A percentile compares a stretch with the other conserved stretches of the same genome.
phyloP scores from a whole-genome alignment of 2,888 invertebrate genomes.

The Chloromyia formosa region DNA sequence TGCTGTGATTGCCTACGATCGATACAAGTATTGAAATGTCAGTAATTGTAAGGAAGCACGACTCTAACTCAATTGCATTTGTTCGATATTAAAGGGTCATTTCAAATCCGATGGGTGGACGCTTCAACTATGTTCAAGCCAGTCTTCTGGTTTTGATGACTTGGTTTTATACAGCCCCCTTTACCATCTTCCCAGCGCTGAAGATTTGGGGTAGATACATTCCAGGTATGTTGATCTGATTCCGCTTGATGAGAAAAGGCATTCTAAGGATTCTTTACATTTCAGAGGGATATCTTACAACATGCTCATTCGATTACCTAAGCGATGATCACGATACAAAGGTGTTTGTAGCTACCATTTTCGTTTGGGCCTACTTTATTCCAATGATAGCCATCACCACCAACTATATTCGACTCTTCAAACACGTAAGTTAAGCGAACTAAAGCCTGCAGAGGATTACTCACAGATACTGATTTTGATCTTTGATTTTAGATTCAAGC shows the following conservation, averaged over 20 bases:
- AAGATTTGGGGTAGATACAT: neutral
- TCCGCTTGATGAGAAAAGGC: no score
- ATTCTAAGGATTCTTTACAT: constrained; percentile 49
- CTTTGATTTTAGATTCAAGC: constrained; percentile 66
- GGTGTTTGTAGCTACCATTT: constrained; percentile 72
- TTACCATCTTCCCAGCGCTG: constrained; percentile 65
- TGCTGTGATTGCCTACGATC: constrained; percentile 76
- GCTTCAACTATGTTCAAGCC: constrained; percentile 62
- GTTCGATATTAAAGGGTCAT: constrained; percentile 70
- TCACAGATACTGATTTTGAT: neutral
- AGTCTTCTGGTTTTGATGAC: constrained; percentile 57
- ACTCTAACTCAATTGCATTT: no score
- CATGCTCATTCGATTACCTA: constrained; percentile 77
- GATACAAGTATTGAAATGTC: constrained; percentile 66
- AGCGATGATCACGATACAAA: constrained; percentile 72
- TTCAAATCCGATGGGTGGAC: constrained; percentile 75
- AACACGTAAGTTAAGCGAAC: constrained; percentile 67
- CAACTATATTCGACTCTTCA: constrained; percentile 74
- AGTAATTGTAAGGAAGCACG: neutral
- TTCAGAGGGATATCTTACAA: constrained; percentile 78
- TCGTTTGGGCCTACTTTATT: constrained; percentile 73
- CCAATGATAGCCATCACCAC: constrained; percentile 73
- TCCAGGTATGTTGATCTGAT: no score
- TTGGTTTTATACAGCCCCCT: constrained; percentile 76
- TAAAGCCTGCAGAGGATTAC: neutral